Percentiles rank a stretch among this genome's conserved stretches.
phyloP scores from a whole-genome alignment of 2,797 vertebrate species.

The Cyclopterus lumpus region DNA sequence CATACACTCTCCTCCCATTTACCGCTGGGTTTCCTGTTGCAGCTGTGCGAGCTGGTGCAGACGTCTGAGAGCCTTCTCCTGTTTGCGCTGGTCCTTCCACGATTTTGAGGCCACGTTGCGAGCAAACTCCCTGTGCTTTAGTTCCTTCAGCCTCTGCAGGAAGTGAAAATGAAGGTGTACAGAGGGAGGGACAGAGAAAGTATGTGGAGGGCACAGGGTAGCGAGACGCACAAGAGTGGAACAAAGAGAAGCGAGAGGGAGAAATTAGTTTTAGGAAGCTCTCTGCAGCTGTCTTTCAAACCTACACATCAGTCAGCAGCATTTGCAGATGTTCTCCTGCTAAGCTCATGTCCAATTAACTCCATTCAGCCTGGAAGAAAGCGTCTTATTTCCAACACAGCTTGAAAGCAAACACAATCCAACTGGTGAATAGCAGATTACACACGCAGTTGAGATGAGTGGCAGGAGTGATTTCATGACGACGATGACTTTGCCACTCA shows the following conservation, averaged over 20 bases:
- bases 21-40: constrained; percentile 92
- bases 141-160: constrained; percentile 94
- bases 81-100: constrained; percentile 98
- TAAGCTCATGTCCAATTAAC: constrained; percentile 69
- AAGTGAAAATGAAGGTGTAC: constrained; percentile 37
- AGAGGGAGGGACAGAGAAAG: constrained; percentile 11
- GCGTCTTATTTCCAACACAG: constrained; percentile 47
- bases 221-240: constrained; percentile 3
- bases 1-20: constrained; percentile 64
- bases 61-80: constrained; percentile 94
- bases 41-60: constrained; percentile 95
- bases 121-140: constrained; percentile 98
- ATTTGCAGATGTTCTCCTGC: constrained; percentile 66
- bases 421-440: constrained; percentile 61
- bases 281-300: constrained; percentile 68
- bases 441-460: constrained; percentile 47
- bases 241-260: constrained; percentile 33
- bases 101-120: constrained; percentile 98
- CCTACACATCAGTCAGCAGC: constrained; percentile 50
- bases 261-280: constrained; percentile 60
- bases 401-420: constrained; percentile 62
- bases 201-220: constrained; percentile 24
- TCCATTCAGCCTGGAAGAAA: constrained; percentile 68
- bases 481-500: constrained; percentile 23
- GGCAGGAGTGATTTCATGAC: constrained; percentile 52